phyloP scores from a whole-genome alignment of 1,140 invertebrate genomes.

The Brachionus angularis region DNA sequence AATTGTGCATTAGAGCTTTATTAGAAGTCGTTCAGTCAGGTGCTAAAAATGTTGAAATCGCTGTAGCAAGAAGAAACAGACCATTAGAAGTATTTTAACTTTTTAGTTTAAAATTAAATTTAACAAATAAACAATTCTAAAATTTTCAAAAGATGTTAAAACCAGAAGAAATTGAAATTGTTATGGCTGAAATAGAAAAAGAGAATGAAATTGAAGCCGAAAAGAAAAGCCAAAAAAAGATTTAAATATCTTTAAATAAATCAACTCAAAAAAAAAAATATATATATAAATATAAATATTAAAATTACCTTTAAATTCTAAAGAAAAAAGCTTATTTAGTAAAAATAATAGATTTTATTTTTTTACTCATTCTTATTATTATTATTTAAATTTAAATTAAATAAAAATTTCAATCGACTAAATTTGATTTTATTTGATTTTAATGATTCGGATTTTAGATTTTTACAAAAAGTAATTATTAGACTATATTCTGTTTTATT shows the following conservation, averaged over 20 bases:
- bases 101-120: neutral
- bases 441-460: too few relatives aligned
- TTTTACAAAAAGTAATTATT: too few relatives aligned
- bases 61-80: constrained; percentile 79
- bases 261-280: neutral
- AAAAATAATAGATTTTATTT: too few relatives aligned
- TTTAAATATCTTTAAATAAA: neutral
- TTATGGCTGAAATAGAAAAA: constrained; percentile 89
- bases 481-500: too few relatives aligned
- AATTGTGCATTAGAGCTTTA: constrained; percentile 90
- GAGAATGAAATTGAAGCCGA: constrained; percentile 96
- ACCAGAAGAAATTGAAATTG: constrained; percentile 79
- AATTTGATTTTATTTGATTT: too few relatives aligned
- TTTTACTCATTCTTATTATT: too few relatives aligned
- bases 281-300: too few relatives aligned
- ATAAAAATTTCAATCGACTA: too few relatives aligned
- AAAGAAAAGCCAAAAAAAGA: constrained; percentile 44
- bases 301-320: too few relatives aligned
- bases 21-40: constrained; percentile 96
- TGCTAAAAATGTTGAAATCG: constrained; percentile 95
- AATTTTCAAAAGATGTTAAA: constrained; percentile 90
- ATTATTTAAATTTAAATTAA: too few relatives aligned
- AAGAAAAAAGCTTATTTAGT: too few relatives aligned
- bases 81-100: constrained; percentile 81
- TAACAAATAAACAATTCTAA: constrained; percentile 64